phyloP scores from a whole-genome alignment of 92 coral and sea anemone genomes.

The Plumapathes pennacea region DNA sequence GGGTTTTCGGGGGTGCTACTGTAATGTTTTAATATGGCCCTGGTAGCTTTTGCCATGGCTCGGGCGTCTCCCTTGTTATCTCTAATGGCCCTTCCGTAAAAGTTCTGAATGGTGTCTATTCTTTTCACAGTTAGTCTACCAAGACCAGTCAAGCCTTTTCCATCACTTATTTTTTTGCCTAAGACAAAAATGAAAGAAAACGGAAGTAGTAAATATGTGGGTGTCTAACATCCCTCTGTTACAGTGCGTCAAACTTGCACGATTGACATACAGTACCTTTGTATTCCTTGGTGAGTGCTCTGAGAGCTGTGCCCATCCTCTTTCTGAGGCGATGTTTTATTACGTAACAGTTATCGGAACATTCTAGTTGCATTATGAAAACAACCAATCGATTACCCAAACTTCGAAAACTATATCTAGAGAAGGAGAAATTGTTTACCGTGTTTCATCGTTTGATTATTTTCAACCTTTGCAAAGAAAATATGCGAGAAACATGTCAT shows the following conservation, averaged over 20 bases:
- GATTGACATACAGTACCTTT: slow-evolving; percentile 14
- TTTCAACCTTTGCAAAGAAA: background rate
- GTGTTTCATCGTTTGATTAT: background rate
- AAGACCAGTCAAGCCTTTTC: slow-evolving; percentile 9
- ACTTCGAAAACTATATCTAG: too few species aligned
- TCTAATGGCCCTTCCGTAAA: slow-evolving; percentile 49
- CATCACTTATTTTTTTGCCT: slow-evolving; percentile 17
- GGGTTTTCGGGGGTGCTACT: slow-evolving; percentile 52
- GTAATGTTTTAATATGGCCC: slow-evolving; percentile 62
- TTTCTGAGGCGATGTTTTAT: too few species aligned
- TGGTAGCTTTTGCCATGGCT: slow-evolving; percentile 51
- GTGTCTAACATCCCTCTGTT: background rate
- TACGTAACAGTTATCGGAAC: too few species aligned
- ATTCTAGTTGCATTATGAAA: slow-evolving; percentile 20
- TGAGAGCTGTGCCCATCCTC: slow-evolving; percentile 47
- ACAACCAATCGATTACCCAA: slow-evolving; percentile 15
- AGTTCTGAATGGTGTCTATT: slow-evolving; percentile 46
- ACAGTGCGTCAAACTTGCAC: background rate
- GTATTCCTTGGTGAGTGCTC: slow-evolving; percentile 32
- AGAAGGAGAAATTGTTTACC: too few species aligned
- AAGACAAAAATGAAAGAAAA: background rate
- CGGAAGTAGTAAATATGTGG: background rate
- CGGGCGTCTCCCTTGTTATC: slow-evolving; percentile 57
- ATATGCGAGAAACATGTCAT: background rate
- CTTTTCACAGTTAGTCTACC: slow-evolving; percentile 38